Percentiles rank a stretch among this genome's conserved stretches.
phyloP scores from a whole-genome alignment of 2,888 invertebrate genomes.

The Stenchaetothrips biformis region DNA sequence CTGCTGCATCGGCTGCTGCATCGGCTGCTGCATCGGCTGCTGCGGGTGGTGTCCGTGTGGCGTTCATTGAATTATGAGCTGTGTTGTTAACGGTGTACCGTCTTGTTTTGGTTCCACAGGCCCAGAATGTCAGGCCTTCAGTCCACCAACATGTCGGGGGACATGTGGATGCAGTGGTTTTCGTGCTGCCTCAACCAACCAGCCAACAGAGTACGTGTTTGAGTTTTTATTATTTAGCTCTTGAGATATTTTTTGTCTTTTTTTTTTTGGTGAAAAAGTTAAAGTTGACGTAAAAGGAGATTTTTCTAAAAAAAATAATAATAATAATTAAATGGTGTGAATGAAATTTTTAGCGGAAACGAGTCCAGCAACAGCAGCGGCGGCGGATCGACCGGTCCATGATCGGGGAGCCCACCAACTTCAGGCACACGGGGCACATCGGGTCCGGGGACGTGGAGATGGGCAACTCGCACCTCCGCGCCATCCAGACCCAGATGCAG shows the following conservation, averaged over 20 bases:
- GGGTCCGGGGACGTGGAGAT: constrained; percentile 86
- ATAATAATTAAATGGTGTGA: neutral
- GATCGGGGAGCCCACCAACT: constrained; percentile 94
- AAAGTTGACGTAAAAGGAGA: neutral
- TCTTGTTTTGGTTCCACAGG: neutral
- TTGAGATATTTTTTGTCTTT: no score
- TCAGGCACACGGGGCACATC: constrained; percentile 88
- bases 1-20: neutral
- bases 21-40: neutral
- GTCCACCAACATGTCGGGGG: constrained; percentile 44
- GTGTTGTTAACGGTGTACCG: neutral
- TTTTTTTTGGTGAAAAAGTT: neutral
- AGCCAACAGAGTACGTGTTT: constrained; percentile 45
- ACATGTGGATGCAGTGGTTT: constrained; percentile 89
- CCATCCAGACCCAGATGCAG: constrained; percentile 90
- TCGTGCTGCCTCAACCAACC: constrained; percentile 83
- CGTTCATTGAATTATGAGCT: neutral
- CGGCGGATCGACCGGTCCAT: constrained; percentile 71
- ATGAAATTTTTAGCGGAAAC: constrained; percentile 46
- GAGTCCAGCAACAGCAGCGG: constrained; percentile 56
- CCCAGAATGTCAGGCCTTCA: constrained; percentile 38
- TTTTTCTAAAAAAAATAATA: neutral
- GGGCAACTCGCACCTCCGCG: constrained; percentile 74
- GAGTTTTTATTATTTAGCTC: neutral
- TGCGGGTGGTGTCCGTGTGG: neutral